Evolutionary conservation across 2,797 vertebrate genomes (phyloP).

Genomic region (Crotalus adamanteus): DNA sequence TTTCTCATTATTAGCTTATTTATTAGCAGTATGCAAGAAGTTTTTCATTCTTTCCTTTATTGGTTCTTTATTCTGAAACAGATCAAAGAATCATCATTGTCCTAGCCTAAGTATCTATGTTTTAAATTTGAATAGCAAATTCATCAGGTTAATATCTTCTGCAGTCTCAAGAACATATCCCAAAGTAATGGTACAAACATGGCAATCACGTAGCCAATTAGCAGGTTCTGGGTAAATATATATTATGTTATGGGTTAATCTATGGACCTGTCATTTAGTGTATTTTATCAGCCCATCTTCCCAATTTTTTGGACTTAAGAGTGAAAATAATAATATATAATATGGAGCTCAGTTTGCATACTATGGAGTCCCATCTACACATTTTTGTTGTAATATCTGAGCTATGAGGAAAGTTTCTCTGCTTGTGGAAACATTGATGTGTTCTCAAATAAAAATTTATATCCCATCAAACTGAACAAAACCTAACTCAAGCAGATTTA

Average conservation of each 20-base stretch:
- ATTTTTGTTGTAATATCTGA: not conserved
- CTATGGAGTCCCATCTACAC: not conserved
- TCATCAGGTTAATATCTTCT: too few relatives aligned
- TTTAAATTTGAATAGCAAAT: not conserved
- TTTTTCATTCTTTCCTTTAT: not conserved
- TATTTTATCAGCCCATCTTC: not conserved
- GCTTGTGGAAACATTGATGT: not conserved
- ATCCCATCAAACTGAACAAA: not conserved
- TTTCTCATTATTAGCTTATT: not conserved
- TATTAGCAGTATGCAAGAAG: not conserved
- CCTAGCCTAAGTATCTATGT: not conserved
- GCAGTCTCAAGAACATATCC: not conserved
- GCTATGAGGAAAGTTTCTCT: not conserved
- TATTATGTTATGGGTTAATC: not conserved
- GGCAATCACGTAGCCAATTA: not conserved
- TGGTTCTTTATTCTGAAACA: not conserved
- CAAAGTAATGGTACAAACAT: not conserved
- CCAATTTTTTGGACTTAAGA: not conserved
- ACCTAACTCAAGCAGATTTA: not conserved
- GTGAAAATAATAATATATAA: not conserved
- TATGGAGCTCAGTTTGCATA: not conserved
- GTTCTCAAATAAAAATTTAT: not conserved
- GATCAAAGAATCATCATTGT: not conserved
- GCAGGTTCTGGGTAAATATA: not conserved
- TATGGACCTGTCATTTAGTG: not conserved